A percentile compares a stretch with the other conserved stretches of the same genome.
Evolutionary conservation across 2,797 vertebrate genomes (phyloP).

Genomic region (Morelia viridis): DNA sequence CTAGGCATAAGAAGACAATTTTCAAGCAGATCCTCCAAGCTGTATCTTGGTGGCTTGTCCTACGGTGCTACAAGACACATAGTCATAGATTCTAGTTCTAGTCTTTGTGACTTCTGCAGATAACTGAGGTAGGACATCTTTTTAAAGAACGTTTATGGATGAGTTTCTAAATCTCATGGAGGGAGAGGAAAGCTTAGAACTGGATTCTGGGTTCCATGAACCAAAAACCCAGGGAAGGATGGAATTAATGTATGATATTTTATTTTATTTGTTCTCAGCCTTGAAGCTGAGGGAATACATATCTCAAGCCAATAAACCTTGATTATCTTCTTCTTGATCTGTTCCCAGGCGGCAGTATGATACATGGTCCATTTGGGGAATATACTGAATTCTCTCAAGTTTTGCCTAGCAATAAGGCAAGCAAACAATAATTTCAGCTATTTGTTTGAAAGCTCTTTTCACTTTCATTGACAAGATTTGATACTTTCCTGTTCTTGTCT

Average conservation of each 20-base stretch:
- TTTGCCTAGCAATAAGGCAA: not conserved
- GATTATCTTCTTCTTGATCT: not conserved
- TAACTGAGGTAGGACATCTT: not conserved
- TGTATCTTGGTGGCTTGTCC: not conserved
- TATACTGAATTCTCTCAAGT: not conserved
- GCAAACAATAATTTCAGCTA: not conserved
- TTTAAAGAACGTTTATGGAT: too few species aligned
- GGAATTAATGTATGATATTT: not conserved
- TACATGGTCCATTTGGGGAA: not conserved
- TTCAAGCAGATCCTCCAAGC: not conserved
- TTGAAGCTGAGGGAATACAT: not conserved
- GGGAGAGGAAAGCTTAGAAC: not conserved
- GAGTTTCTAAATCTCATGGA: not conserved
- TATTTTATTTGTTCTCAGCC: not conserved
- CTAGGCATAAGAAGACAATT: not conserved
- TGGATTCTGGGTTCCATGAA: not conserved
- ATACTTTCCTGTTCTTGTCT: not conserved
- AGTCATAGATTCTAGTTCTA: not conserved
- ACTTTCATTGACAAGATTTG: slow-evolving; percentile 7
- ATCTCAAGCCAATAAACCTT: not conserved
- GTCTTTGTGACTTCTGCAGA: not conserved
- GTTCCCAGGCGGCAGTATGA: not conserved
- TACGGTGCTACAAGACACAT: rapidly evolving
- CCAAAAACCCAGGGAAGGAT: not conserved
- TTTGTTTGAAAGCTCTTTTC: slow-evolving; percentile 33